phyloP scores from a whole-genome alignment of 2,797 vertebrate species.

The Atherinosoma microstoma region DNA sequence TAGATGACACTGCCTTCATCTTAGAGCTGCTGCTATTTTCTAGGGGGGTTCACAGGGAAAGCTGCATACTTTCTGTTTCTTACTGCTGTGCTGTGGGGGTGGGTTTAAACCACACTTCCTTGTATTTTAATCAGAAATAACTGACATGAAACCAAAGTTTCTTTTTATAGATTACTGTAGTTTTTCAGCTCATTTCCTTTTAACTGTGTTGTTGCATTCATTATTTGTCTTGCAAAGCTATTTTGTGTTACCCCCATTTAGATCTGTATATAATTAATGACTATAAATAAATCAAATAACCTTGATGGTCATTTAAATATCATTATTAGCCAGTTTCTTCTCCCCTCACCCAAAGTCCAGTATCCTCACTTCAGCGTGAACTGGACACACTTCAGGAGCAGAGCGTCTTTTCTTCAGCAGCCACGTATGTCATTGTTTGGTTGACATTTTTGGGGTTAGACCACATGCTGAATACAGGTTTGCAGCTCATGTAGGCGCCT shows the following conservation, averaged over 20 bases:
- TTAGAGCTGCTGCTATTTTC: neutral
- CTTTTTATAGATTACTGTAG: too few relatives aligned
- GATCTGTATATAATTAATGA: too few relatives aligned
- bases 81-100: neutral
- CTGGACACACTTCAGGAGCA: neutral
- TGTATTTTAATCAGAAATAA: too few relatives aligned
- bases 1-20: neutral
- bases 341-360: neutral
- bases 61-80: neutral
- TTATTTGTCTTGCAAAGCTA: too few relatives aligned
- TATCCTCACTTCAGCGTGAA: neutral
- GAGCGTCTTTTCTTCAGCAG: neutral
- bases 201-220: too few relatives aligned
- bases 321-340: too few relatives aligned
- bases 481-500: constrained; percentile 2
- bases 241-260: too few relatives aligned
- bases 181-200: too few relatives aligned
- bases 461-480: constrained; percentile 1
- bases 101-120: too few relatives aligned
- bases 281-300: too few relatives aligned
- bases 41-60: neutral
- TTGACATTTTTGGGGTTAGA: constrained; percentile 6
- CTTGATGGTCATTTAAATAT: too few relatives aligned
- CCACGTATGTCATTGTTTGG: neutral
- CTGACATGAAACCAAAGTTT: too few relatives aligned